These are phyloP conservation scores for Xestia rhomboidea DNA, from an alignment of 2,888 invertebrate genomes.

Conservation along the genomic window DNA sequence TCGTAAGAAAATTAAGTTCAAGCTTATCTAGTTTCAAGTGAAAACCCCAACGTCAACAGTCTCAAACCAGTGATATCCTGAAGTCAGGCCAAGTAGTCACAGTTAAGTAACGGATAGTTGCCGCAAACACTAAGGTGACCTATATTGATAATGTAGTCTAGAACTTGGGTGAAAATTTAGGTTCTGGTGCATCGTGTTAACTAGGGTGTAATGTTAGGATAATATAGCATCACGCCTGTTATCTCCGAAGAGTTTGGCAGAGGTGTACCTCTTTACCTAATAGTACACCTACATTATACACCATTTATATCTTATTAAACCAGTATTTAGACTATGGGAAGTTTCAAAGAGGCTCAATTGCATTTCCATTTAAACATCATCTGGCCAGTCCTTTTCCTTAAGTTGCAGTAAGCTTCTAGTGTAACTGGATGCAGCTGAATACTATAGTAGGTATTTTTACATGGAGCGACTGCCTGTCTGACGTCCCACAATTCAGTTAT, in stretches of 20 bases:
- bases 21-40: conserved; percentile 17
- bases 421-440: not conserved
- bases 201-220: not conserved
- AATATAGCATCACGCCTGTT: not conserved
- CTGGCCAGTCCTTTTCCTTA: not conserved
- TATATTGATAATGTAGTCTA: conserved; percentile 35
- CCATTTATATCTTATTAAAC: not conserved
- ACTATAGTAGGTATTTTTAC: not conserved
- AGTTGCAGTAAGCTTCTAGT: not conserved
- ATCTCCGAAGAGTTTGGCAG: no score
- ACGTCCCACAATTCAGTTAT: not conserved
- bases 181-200: not conserved
- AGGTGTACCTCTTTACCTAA: not conserved
- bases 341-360: not conserved
- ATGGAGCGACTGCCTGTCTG: not conserved
- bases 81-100: conserved; percentile 26
- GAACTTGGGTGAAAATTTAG: conserved; percentile 25
- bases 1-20: not conserved
- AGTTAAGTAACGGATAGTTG: conserved; percentile 23
- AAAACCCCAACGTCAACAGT: not conserved
- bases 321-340: not conserved
- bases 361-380: not conserved
- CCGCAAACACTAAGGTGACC: conserved; percentile 45
- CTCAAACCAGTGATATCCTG: conserved; percentile 27
- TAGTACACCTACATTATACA: not conserved